phyloP scores from a whole-genome alignment of 30 jellyfish, hydroid and myxozoan genomes.

The Aurelia sp. region DNA sequence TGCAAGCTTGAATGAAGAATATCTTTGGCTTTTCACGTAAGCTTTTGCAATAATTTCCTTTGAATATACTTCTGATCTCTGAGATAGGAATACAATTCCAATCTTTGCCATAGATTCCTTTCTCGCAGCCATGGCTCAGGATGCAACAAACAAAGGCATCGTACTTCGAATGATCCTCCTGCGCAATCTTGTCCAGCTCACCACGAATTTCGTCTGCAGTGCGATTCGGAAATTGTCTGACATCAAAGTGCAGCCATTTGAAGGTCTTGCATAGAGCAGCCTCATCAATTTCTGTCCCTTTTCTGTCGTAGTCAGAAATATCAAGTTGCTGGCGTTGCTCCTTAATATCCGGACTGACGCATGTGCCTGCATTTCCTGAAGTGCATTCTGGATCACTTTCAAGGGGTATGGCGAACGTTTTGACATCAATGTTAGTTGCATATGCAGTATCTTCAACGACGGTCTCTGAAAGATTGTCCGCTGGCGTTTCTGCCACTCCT shows the following conservation, averaged over 20 bases:
- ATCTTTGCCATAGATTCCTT: conserved; percentile 62
- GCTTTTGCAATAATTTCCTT: conserved; percentile 15
- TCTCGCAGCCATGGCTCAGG: conserved; percentile 65
- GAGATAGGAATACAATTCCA: conserved; percentile 4
- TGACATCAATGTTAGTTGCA: too few relatives aligned
- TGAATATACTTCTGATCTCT: conserved; percentile 21
- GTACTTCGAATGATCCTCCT: conserved; percentile 48
- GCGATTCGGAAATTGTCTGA: not conserved
- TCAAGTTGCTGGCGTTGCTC: not conserved
- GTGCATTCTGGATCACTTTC: too few relatives aligned
- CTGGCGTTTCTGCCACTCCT: too few relatives aligned
- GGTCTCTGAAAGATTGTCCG: too few relatives aligned
- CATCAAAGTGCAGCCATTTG: conserved; percentile 44
- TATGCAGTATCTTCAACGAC: too few relatives aligned
- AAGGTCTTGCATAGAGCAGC: conserved; percentile 13
- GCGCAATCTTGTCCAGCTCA: conserved; percentile 18
- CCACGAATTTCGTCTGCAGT: conserved; percentile 22
- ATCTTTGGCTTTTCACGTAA: conserved; percentile 70
- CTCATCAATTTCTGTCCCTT: conserved; percentile 30
- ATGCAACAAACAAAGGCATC: conserved; percentile 71
- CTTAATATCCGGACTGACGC: too few relatives aligned
- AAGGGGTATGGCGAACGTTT: too few relatives aligned
- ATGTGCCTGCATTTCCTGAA: too few relatives aligned
- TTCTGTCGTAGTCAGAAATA: not conserved
- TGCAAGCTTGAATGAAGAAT: conserved; percentile 77